Base-by-base conservation (phyloP, 2,888 invertebrate species). In the Norana najaformis region DNA sequence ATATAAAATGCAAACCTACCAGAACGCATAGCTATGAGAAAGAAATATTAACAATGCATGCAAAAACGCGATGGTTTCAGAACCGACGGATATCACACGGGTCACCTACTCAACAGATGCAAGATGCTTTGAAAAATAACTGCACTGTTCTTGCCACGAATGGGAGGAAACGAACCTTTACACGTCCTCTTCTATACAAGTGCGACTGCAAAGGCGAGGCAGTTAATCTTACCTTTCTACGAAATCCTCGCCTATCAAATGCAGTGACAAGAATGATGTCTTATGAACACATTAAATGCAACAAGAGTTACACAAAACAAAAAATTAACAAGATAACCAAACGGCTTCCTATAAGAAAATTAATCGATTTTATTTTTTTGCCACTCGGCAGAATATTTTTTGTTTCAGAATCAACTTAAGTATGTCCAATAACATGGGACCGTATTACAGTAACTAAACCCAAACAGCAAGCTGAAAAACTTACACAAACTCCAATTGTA, bases 11-110 rank as follows among this genome's bases (percentile, higher is more conserved):
- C 69, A 69, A n/a, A 30, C 69, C 0, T 11, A 85, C 85, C 0
- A 85, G 36, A 85, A 35, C 35, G 85, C 85, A 85, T 85, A 85
- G 85, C 35, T 36, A 23, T 23, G 37, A 85, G 36, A 85, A 36
- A 83, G 14, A 83, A 35, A 35, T 14, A n/a, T 16, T 83, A 36
- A 36, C 30, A 83, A 85, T 85, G 36, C 85, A 85, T 34, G 85
- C 85, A 85, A 85, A 36, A 83, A 20, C 23, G 16, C n/a, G 35
- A 35, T 35, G 8, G 35, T 36, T 35, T 85, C 85, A 30, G 23
- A 85, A 36, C 5, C 0, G 85, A 85, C 85, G 23, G 85, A 36
- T 85, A 85, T 85, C 85, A 85, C 85, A 85, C 35, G 85, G 85
- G 23, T 85, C 6, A 37, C 34, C 6, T 35, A 37, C 30, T 35